phyloP scores from a whole-genome alignment of 2,888 invertebrate species.

The Tineola bisselliella region DNA sequence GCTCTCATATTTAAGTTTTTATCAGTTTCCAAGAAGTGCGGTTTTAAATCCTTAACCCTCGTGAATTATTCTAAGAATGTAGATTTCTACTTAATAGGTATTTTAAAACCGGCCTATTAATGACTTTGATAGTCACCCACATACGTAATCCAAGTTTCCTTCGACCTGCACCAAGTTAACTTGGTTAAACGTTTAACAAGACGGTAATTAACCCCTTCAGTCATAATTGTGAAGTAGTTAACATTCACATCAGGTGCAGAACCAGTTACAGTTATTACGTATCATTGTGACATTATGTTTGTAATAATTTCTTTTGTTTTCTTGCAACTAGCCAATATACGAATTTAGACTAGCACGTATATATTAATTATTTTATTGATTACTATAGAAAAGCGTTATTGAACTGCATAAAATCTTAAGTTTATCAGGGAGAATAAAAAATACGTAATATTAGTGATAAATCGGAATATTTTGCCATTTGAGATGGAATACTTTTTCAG shows the following conservation, averaged over 20 bases:
- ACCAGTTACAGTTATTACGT: slow-evolving; percentile 3
- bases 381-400: no score
- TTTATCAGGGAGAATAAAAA: no score
- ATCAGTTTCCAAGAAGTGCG: slow-evolving; percentile 1
- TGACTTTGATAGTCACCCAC: background rate
- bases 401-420: no score
- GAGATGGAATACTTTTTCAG: no score
- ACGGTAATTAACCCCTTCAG: background rate
- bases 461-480: no score
- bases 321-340: no score
- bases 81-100: background rate
- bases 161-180: background rate
- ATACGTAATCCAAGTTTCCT: background rate
- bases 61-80: background rate
- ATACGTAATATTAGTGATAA: no score
- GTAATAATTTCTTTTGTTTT: background rate
- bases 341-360: no score
- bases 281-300: background rate
- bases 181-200: background rate
- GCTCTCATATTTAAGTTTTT: background rate
- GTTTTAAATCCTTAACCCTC: background rate
- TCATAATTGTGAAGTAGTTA: background rate
- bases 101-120: slow-evolving; percentile 6
- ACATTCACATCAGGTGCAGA: slow-evolving; percentile 1
- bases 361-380: no score